These are phyloP conservation scores for Ceratotherium simum DNA, from an alignment of 2,113 vertebrate species.

Conservation along the genomic window DNA sequence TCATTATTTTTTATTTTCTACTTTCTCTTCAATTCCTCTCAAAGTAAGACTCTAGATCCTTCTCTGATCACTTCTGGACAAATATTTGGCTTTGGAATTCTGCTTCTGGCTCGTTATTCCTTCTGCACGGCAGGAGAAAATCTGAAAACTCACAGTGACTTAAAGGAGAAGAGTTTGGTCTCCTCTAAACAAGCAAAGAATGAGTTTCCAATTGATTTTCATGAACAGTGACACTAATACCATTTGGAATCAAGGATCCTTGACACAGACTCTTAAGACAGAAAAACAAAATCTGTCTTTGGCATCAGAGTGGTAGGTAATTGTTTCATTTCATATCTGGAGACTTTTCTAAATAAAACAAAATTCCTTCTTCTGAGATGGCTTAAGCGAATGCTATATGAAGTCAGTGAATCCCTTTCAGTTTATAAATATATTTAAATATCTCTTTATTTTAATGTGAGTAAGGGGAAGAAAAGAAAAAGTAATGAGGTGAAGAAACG, in stretches of 20 bases:
- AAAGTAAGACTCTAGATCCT: not conserved
- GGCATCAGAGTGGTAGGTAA: not conserved
- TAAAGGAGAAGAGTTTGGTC: not conserved
- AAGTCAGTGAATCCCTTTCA: not conserved
- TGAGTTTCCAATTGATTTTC: conserved; percentile 16
- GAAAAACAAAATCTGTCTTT: conserved; percentile 9
- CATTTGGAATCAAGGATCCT: conserved; percentile 18
- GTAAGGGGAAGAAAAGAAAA: not conserved
- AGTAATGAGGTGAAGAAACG: not conserved
- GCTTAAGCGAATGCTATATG: not conserved
- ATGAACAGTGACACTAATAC: conserved; percentile 11
- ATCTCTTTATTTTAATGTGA: not conserved
- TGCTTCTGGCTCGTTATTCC: not conserved
- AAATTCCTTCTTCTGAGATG: not conserved
- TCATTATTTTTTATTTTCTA: not conserved
- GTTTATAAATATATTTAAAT: not conserved
- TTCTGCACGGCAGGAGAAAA: not conserved
- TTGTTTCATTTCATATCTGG: not conserved
- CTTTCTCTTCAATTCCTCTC: conserved; percentile 6
- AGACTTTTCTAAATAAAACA: conserved; percentile 43
- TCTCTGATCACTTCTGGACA: not conserved
- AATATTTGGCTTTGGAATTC: not conserved
- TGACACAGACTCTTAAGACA: not conserved
- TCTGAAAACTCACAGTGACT: not conserved
- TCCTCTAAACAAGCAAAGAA: not conserved